These are phyloP conservation scores for Parambassis ranga DNA, from an alignment of 2,797 vertebrate genomes.

Conservation along the genomic window DNA sequence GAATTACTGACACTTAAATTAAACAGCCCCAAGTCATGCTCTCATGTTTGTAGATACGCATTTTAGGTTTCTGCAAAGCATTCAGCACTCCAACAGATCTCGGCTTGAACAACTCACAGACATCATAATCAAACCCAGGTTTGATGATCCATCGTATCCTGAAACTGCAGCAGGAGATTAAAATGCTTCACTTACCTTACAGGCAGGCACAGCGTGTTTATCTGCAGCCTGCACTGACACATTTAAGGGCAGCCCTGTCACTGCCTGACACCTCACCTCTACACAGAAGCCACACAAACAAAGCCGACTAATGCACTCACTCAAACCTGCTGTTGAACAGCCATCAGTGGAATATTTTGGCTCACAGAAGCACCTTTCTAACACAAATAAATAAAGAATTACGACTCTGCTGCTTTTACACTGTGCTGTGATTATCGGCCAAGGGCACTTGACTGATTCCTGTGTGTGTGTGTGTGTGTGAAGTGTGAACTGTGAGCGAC, in stretches of 20 bases:
- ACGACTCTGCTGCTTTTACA: background rate
- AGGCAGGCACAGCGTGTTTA: background rate
- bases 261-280: background rate
- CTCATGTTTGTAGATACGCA: no score
- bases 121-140: no score
- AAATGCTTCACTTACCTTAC: slow-evolving; percentile 59
- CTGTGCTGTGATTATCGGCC: slow-evolving; percentile 15
- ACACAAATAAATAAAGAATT: slow-evolving; percentile 17
- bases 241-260: background rate
- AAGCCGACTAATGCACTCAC: background rate
- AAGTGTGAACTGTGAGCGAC: slow-evolving; percentile 7
- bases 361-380: background rate
- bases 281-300: background rate
- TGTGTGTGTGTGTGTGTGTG: background rate
- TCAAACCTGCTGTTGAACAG: slow-evolving; percentile 10
- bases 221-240: background rate
- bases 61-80: no score
- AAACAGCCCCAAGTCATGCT: no score
- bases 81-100: no score
- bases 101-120: no score
- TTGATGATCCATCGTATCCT: no score
- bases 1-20: no score
- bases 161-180: no score
- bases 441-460: slow-evolving; percentile 1
- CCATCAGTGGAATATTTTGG: background rate